Evolutionary conservation across 2,797 vertebrate genomes (phyloP).

Genomic region (Coregonus suidteri): DNA sequence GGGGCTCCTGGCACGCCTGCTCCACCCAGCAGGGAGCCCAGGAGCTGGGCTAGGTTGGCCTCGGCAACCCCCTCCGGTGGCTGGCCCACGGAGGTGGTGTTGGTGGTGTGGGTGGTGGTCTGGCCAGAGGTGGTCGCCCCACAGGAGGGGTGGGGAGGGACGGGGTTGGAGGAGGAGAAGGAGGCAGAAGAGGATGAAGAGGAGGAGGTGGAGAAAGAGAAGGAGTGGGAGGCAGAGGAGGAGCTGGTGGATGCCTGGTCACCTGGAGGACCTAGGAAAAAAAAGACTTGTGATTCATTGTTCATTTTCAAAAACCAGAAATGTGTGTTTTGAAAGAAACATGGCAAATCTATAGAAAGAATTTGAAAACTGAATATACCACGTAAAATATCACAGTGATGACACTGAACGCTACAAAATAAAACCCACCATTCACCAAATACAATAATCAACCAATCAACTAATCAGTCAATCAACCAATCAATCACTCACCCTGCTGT

Average conservation of each 20-base stretch:
- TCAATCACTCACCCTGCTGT: conserved; percentile 73
- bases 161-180: conserved; percentile 41
- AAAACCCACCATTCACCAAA: neutral
- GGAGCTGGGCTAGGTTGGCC: conserved; percentile 75
- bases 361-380: neutral
- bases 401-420: neutral
- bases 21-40: conserved; percentile 79
- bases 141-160: conserved; percentile 60
- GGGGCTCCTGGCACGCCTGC: conserved; percentile 57
- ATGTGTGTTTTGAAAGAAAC: neutral
- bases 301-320: neutral
- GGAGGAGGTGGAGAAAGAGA: conserved; percentile 66
- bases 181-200: conserved; percentile 61
- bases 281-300: neutral
- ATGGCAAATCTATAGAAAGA: neutral
- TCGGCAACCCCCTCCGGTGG: conserved; percentile 52
- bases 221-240: conserved; percentile 65
- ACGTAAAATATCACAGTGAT: neutral
- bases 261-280: conserved; percentile 35
- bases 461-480: neutral
- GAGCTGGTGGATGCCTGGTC: conserved; percentile 59
- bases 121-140: conserved; percentile 65
- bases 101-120: conserved; percentile 73
- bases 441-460: neutral
- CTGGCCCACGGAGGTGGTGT: conserved; percentile 63